Evolutionary conservation across 2,888 invertebrate species (phyloP).

Genomic region (Diarsia brunnea): DNA sequence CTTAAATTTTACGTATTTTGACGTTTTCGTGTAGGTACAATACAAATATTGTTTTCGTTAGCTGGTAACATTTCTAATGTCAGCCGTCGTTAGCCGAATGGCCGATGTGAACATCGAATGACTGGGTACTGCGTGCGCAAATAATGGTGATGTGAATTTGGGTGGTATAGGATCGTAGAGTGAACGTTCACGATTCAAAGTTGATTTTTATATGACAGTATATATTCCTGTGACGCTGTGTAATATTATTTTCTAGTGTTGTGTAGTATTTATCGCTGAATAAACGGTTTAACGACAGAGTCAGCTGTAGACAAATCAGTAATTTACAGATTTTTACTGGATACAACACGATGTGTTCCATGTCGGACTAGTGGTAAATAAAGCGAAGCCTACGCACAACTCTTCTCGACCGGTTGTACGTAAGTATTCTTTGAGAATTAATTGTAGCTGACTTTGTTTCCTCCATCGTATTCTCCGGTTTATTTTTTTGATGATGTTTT

Average conservation of each 20-base stretch:
- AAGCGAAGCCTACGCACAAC: constrained; percentile 66
- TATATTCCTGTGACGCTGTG: constrained; percentile 66
- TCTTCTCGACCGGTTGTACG: constrained; percentile 51
- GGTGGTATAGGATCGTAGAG: constrained; percentile 65
- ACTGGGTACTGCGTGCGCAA: constrained; percentile 74
- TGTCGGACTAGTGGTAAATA: constrained; percentile 79
- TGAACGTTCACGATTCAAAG: constrained; percentile 60
- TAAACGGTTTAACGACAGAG: constrained; percentile 66
- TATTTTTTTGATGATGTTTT: constrained; percentile 50
- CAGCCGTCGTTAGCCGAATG: constrained; percentile 68
- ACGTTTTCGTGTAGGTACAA: constrained; percentile 9
- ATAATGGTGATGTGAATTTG: constrained; percentile 75
- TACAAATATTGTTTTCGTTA: not conserved
- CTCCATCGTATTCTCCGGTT: constrained; percentile 48
- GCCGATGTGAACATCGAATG: constrained; percentile 67
- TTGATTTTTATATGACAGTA: constrained; percentile 52
- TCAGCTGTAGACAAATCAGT: constrained; percentile 75
- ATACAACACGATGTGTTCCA: constrained; percentile 78
- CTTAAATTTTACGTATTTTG: not conserved
- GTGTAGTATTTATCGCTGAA: constrained; percentile 64
- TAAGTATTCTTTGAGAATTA: constrained; percentile 58
- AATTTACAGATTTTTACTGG: constrained; percentile 75
- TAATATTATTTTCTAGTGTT: constrained; percentile 69
- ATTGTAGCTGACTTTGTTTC: constrained; percentile 31
- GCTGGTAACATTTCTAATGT: constrained; percentile 65